These are phyloP conservation scores for Orthosia gracilis DNA, from an alignment of 2,888 invertebrate genomes.

Conservation along the genomic window DNA sequence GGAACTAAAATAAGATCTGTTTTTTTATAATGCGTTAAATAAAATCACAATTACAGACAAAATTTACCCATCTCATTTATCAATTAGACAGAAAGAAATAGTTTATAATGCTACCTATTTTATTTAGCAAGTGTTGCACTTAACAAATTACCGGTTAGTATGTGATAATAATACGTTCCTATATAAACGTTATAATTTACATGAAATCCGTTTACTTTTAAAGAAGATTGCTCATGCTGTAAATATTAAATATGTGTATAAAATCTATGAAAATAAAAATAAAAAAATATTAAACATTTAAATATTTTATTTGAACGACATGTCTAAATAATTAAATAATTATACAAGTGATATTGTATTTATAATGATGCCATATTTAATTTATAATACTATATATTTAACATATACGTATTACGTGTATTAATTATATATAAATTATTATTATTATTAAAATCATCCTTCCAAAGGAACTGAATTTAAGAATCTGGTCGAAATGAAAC, in stretches of 20 bases:
- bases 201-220: conserved; percentile 38
- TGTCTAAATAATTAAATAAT: conserved; percentile 25
- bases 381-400: conserved; percentile 17
- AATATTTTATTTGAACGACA: neutral
- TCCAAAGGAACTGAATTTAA: conserved; percentile 39
- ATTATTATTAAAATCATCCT: conserved; percentile 26
- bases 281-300: neutral
- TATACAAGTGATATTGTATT: conserved; percentile 10
- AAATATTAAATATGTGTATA: conserved; percentile 41
- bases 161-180: too few species aligned
- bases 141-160: neutral
- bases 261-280: conserved; percentile 10
- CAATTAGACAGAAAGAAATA: neutral
- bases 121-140: neutral
- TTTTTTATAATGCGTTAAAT: conserved; percentile 2
- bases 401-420: conserved; percentile 9
- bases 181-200: neutral
- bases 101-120: neutral
- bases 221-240: conserved; percentile 51
- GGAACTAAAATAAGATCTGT: too few species aligned
- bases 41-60: neutral
- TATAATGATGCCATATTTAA: conserved; percentile 25
- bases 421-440: conserved; percentile 14
- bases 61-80: neutral
- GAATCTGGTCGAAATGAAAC: conserved; percentile 33